A percentile compares a stretch with the other conserved stretches of the same genome.
These are phyloP conservation scores for Platalea minor DNA, from an alignment of 2,797 vertebrate genomes.

Conservation along the genomic window DNA sequence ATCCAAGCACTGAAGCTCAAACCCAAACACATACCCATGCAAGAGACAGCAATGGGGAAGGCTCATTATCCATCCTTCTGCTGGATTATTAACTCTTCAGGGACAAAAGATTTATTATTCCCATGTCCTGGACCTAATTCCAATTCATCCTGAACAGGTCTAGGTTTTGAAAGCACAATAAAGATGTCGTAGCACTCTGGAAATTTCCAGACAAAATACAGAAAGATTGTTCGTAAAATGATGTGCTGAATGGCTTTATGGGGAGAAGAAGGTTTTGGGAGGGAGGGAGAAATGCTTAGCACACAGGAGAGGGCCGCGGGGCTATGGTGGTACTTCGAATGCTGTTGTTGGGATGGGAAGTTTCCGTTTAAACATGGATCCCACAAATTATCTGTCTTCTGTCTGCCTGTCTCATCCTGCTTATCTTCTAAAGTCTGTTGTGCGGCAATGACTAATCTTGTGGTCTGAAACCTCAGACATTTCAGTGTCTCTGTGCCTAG, in stretches of 20 bases:
- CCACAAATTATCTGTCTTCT: background rate
- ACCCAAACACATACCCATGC: background rate
- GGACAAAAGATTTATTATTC: background rate
- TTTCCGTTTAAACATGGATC: background rate
- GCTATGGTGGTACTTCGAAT: background rate
- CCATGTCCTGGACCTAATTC: background rate
- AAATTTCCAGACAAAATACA: background rate
- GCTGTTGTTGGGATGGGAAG: background rate
- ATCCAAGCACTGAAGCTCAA: background rate
- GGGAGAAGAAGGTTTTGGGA: background rate
- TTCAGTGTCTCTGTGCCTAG: background rate
- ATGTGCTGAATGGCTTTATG: background rate
- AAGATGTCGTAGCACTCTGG: background rate
- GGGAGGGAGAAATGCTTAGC: background rate
- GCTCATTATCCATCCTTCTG: background rate
- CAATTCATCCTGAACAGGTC: background rate
- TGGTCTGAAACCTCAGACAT: background rate
- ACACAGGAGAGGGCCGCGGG: accelerated
- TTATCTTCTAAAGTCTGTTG: background rate
- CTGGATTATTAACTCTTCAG: background rate
- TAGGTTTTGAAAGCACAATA: background rate
- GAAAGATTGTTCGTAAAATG: background rate
- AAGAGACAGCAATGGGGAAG: background rate
- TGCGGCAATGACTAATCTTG: background rate
- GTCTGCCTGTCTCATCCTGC: background rate